Conservation (phyloP, 2,113 vertebrate genomes). For the Chascanopsetta lugubris region DNA sequence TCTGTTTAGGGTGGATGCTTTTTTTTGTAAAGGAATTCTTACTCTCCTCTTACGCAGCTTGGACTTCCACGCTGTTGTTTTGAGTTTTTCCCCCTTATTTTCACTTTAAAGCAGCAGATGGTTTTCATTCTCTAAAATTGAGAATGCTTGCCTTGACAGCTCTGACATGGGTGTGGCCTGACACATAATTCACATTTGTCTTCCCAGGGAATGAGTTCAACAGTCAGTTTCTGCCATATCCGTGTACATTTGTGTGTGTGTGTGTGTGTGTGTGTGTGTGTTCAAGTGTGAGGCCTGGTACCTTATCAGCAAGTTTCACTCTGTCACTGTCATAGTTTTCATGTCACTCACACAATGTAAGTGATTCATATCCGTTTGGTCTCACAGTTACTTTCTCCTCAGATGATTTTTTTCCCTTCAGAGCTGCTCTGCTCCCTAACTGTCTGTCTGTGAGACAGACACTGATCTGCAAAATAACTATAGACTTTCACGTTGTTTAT, state of each 20-base stretch:
- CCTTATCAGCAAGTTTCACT: conserved; percentile 9
- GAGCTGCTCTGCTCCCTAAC: neutral
- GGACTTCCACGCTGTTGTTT: too few species aligned
- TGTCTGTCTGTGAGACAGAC: neutral
- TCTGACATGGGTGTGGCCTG: conserved; percentile 16
- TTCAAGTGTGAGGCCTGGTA: too few species aligned
- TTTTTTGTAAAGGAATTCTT: too few species aligned
- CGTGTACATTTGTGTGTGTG: too few species aligned
- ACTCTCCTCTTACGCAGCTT: too few species aligned
- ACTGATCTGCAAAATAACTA: neutral
- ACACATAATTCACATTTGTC: conserved; percentile 1
- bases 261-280: neutral
- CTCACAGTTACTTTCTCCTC: rapidly evolving
- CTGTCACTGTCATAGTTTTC: neutral
- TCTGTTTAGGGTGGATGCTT: too few species aligned
- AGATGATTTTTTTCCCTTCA: neutral
- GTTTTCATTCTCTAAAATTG: conserved; percentile 5
- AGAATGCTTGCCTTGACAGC: conserved; percentile 23
- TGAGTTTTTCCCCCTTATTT: too few species aligned
- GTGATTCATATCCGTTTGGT: neutral
- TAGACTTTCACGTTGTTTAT: neutral
- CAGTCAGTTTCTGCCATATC: neutral
- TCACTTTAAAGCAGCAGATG: conserved; percentile 10
- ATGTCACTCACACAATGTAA: neutral
- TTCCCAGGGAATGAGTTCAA: neutral